Conservation (phyloP, 2,888 invertebrate species). For the Hypena proboscidalis region DNA sequence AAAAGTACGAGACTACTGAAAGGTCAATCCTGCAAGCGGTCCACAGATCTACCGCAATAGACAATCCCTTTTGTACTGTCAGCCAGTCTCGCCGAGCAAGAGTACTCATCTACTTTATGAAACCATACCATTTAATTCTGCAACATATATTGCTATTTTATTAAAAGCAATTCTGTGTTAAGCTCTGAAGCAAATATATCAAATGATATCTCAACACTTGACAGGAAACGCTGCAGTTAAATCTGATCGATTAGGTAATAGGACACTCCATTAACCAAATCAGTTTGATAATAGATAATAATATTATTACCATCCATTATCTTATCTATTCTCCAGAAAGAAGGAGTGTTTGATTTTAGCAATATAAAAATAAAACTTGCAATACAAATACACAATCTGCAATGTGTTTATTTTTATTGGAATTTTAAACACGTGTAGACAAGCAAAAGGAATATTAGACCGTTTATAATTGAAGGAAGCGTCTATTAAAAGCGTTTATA, state of each 20-base stretch:
- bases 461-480: constrained; percentile 35
- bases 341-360: too few relatives aligned
- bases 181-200: constrained; percentile 13
- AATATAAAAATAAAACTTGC: too few relatives aligned
- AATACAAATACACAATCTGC: constrained; percentile 33
- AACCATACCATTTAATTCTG: constrained; percentile 14
- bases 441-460: constrained; percentile 33
- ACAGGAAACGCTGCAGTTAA: constrained; percentile 15
- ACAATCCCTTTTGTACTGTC: constrained; percentile 31
- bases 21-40: constrained; percentile 25
- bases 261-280: constrained; percentile 35
- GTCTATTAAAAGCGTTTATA: constrained; percentile 32
- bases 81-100: constrained; percentile 7
- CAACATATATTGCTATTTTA: constrained; percentile 18
- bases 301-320: too few relatives aligned
- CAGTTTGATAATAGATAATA: constrained; percentile 33
- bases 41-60: constrained; percentile 22
- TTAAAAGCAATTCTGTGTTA: constrained; percentile 30
- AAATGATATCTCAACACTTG: constrained; percentile 26
- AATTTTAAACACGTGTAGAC: constrained; percentile 24
- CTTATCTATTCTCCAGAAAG: too few relatives aligned
- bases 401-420: constrained; percentile 39
- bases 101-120: constrained; percentile 26
- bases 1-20: constrained; percentile 11
- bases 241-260: constrained; percentile 36